phyloP scores from a whole-genome alignment of 1,140 invertebrate genomes.

The Neuroterus valhalla region DNA sequence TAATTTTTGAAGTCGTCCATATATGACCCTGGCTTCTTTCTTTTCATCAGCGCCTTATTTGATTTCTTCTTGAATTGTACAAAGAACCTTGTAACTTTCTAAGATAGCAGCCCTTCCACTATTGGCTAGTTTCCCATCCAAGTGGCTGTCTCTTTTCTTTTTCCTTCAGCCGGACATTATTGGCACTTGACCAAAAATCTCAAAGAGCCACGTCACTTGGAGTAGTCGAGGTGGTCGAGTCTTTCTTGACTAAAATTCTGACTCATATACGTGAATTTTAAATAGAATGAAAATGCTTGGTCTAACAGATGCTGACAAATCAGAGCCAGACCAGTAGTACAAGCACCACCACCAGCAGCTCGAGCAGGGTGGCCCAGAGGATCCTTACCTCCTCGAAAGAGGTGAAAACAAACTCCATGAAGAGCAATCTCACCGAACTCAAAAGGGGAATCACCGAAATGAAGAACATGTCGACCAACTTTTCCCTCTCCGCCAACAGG shows the following conservation, averaged over 20 bases:
- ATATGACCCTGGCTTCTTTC: not conserved
- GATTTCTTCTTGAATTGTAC: not conserved
- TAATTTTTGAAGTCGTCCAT: too few species aligned
- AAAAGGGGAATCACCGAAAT: constrained; percentile 77
- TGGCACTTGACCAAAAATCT: constrained; percentile 46
- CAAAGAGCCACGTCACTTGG: constrained; percentile 42
- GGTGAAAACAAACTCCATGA: constrained; percentile 75
- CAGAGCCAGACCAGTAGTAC: constrained; percentile 54
- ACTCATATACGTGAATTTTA: constrained; percentile 52
- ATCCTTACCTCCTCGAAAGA: constrained; percentile 71
- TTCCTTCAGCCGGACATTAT: constrained; percentile 37
- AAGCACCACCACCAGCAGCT: constrained; percentile 52
- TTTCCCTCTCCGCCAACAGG: constrained; percentile 57
- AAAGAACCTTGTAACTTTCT: too few species aligned
- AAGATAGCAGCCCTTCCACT: too few species aligned
- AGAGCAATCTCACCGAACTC: constrained; percentile 76
- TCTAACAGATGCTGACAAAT: constrained; percentile 55
- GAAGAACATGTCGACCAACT: constrained; percentile 76
- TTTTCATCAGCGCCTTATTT: not conserved
- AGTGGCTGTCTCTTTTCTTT: not conserved
- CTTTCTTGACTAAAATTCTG: constrained; percentile 33
- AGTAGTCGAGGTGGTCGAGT: constrained; percentile 27
- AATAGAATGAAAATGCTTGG: constrained; percentile 50
- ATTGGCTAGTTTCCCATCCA: too few species aligned
- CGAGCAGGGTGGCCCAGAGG: constrained; percentile 56